Evolutionary conservation across 2,113 vertebrate species (phyloP).

Genomic region (Polypterus bichir): DNA sequence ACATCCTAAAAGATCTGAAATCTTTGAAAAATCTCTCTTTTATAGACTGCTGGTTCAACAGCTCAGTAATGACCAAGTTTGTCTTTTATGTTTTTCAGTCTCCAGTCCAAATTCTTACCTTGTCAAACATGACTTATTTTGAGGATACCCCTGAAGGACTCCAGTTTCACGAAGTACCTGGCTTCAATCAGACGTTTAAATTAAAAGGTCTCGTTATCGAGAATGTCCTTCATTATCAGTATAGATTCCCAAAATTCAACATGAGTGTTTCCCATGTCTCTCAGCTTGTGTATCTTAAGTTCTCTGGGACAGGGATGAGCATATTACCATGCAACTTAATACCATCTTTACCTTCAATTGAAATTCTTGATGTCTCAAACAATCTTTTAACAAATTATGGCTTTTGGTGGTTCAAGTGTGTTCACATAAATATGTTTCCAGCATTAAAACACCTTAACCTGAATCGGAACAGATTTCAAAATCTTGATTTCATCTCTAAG

Average conservation of each 20-base stretch:
- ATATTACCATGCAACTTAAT: not conserved
- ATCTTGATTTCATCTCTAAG: not conserved
- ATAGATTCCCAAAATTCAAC: not conserved
- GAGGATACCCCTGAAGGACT: not conserved
- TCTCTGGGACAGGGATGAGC: conserved; percentile 1
- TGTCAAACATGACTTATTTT: conserved; percentile 30
- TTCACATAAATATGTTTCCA: not conserved
- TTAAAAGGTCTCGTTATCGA: not conserved
- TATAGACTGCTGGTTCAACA: conserved; percentile 34
- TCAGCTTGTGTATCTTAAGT: not conserved
- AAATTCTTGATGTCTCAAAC: conserved; percentile 4
- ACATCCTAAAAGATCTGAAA: conserved; percentile 24
- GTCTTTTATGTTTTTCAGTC: conserved; percentile 27
- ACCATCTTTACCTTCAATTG: not conserved
- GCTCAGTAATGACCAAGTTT: conserved; percentile 28
- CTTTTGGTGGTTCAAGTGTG: not conserved
- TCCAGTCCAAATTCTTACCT: conserved; percentile 22
- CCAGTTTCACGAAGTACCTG: not conserved
- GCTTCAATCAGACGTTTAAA: not conserved
- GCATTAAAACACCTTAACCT: not conserved
- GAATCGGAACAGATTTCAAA: not conserved
- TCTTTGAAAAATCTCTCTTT: conserved; percentile 29
- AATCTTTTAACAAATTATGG: not conserved
- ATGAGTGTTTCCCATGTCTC: not conserved
- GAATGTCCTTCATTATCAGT: not conserved